Base-by-base conservation (phyloP, 2,113 vertebrate species). In the Nematolebias whitei region DNA sequence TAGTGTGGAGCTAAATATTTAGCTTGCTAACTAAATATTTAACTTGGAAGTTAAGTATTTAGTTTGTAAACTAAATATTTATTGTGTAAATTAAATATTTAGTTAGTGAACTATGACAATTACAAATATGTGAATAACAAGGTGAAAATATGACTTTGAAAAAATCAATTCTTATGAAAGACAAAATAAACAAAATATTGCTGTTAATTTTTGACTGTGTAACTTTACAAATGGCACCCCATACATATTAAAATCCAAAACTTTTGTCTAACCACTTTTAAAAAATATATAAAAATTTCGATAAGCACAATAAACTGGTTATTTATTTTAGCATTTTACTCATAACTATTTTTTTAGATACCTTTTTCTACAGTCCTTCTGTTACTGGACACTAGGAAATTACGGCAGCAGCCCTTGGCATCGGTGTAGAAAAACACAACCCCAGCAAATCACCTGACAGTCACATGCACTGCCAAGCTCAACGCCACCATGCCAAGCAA, bases 401-500 rank as follows among this genome's bases (percentile, higher is more conserved):
- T 67, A 78, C 79, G 71, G 75, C 71, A 49, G 70, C 56, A 68
- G 67, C 66, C 74, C 78, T 73, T 90, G 88, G 89, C 87, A 76
- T 48, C 20, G 22, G 32, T 52, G 66, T 75, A 73, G 63, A 81
- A 78, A 88, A 71, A 66, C 74, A 87, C 81, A 82, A 87, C 68
- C 85, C 79, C 76, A 78, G 87, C 83, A 90, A 86, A 91, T 88
- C 84, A 89, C 89, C 88, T 85, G 87, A 83, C 83, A 82, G 71
- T 74, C 76, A 83, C 77, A 62, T 70, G 48, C 75, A 81, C 85
- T 82, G 90, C 91, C 89, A 90, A 91, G 78, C 84, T 76, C 78
- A 66, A 77, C 62, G 87, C 84, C 68, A 63, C 74, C 87, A 90
- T 90, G 90, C 92, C 90, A 93, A 89, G 87, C 79, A 74, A 83